Evolutionary conservation across 2,888 invertebrate genomes (phyloP).

Genomic region (Labia minor): DNA sequence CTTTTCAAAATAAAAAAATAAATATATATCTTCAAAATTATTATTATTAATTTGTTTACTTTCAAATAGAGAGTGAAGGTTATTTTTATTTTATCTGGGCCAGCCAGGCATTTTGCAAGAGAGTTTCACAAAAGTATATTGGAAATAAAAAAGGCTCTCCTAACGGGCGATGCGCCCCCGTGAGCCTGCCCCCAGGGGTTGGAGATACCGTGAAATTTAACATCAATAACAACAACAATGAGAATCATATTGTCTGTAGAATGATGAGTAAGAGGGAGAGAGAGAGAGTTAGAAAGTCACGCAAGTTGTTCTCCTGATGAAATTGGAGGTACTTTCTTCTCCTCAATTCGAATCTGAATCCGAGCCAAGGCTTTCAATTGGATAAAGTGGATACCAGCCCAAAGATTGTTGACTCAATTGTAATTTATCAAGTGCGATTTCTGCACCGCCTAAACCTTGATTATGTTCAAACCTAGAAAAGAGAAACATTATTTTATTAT

Average conservation of each 20-base stretch:
- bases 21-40: too few species aligned
- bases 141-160: too few species aligned
- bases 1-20: too few species aligned
- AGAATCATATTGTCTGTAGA: not conserved
- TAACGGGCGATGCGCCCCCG: not conserved
- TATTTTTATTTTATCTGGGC: not conserved
- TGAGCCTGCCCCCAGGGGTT: not conserved
- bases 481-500: not conserved
- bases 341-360: constrained; percentile 43
- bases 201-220: not conserved
- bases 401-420: constrained; percentile 68
- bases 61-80: not conserved
- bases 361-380: constrained; percentile 68
- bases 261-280: not conserved
- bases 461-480: constrained; percentile 67
- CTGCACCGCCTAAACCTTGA: constrained; percentile 66
- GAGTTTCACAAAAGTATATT: too few species aligned
- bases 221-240: not conserved
- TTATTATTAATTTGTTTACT: not conserved
- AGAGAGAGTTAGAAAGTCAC: not conserved
- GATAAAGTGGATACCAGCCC: constrained; percentile 87
- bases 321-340: not conserved
- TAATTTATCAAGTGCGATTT: constrained; percentile 72
- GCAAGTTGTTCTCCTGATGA: too few species aligned
- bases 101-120: not conserved